Evolutionary conservation across 2,113 vertebrate genomes (phyloP), one percentile per base, ranked within the genome.

Genomic region (Aegotheles bennettii): DNA sequence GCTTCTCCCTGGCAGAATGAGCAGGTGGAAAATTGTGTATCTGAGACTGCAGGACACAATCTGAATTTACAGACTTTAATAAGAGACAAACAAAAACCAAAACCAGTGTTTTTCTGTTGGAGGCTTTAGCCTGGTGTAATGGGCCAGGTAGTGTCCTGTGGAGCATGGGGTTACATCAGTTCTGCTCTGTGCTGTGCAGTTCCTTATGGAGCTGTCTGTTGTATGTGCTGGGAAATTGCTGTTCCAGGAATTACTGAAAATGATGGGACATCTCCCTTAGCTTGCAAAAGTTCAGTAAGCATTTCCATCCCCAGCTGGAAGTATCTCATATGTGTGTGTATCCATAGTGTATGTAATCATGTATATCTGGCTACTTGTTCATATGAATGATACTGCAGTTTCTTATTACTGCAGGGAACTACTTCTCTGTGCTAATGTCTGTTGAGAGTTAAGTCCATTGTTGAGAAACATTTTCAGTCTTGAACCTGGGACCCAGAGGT

Each of bases 321-420:
- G n/a, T 10, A 4, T 56, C 19, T 76, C 0, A 0, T 63, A 4
- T 77, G 16, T 60, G 6, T 2, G 0, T 35, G 4, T 48, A 13
- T 50, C 6, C 10, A 8, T 13, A 59, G 23, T 31, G 7, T 53
- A 13, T 61, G 19, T 53, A 35, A 53, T 42, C 38, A 13, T 45
- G 4, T 47, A 2, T 42, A 12, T 51, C 9, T 57, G 13, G 23
- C 31, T 79, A 31, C 10, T 51, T 54, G 56, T 38, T 76, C 8
- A 11, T 84, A 13, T 35, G 35, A 47, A 50, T 1, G 5, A 23
- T 56, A 13, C 35, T 78, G 54, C 40, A 23, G n/a, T 4, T 36
- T 10, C 31, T 53, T 63, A 40, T 75, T 74, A 36, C 56, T 48
- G 11, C 36, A 61, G 59, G 25, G 40, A 87, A 1, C 42, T 77